Evolutionary conservation across 2,113 vertebrate genomes (phyloP).

Genomic region (Austrofundulus limnaeus): DNA sequence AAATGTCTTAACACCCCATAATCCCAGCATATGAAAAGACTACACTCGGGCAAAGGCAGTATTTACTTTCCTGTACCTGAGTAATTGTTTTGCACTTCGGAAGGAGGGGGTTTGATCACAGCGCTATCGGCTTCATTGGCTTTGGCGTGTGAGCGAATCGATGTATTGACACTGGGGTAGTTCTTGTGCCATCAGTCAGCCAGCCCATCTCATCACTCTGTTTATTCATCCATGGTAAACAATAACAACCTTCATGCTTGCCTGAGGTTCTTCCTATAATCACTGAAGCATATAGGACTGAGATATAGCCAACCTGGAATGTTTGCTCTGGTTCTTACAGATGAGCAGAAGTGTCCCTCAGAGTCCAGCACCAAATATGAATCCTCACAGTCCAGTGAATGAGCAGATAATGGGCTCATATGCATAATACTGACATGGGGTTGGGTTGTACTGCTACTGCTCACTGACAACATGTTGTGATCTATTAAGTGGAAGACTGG

Average conservation of each 20-base stretch:
- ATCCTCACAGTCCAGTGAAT: conserved; percentile 52
- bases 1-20: neutral
- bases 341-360: conserved; percentile 20
- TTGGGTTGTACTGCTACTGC: conserved; percentile 54
- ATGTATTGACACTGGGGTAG: conserved; percentile 57
- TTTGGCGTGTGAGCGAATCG: conserved; percentile 45
- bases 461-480: conserved; percentile 54
- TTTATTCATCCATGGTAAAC: conserved; percentile 71
- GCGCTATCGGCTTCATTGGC: conserved; percentile 55
- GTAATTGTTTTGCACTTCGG: conserved; percentile 27
- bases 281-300: conserved; percentile 33
- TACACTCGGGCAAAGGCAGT: conserved; percentile 3
- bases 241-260: conserved; percentile 60
- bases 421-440: conserved; percentile 70
- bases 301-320: conserved; percentile 35
- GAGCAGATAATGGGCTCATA: conserved; percentile 72
- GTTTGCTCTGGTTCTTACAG: conserved; percentile 8
- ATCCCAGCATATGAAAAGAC: conserved; percentile 4
- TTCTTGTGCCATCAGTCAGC: conserved; percentile 57
- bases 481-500: conserved; percentile 48
- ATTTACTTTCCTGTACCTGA: conserved; percentile 44
- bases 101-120: conserved; percentile 21
- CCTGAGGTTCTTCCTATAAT: conserved; percentile 50
- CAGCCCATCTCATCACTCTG: conserved; percentile 64
- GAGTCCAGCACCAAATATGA: conserved; percentile 31